A percentile compares a stretch with the other conserved stretches of the same genome.
phyloP scores from a whole-genome alignment of 2,888 invertebrate species.

The Achlya flavicornis region DNA sequence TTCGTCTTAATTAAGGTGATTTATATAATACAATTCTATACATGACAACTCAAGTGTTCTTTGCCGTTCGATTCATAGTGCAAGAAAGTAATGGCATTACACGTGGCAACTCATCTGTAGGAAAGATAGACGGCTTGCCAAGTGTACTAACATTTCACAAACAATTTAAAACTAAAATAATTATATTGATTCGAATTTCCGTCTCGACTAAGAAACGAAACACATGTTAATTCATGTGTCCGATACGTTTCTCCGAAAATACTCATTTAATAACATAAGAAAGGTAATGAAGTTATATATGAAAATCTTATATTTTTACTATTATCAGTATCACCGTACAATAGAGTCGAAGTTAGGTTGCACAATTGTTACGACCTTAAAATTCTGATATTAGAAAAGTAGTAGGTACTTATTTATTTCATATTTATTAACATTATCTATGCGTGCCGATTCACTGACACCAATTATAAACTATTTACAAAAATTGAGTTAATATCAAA shows the following conservation, averaged over 20 bases:
- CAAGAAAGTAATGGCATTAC: not conserved
- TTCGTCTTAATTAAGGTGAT: not conserved
- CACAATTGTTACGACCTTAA: not conserved
- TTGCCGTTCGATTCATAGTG: not conserved
- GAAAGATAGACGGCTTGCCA: not conserved
- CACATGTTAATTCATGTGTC: not conserved
- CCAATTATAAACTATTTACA: not conserved
- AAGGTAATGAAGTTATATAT: not conserved
- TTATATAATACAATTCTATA: conserved; percentile 5
- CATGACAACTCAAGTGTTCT: not conserved
- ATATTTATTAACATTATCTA: not conserved
- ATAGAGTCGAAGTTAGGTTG: not conserved
- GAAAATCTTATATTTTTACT: not conserved
- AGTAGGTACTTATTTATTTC: not conserved
- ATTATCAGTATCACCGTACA: not conserved
- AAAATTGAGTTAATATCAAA: not conserved
- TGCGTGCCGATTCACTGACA: not conserved
- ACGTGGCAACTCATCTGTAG: not conserved
- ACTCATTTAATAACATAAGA: not conserved
- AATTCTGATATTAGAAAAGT: not conserved
- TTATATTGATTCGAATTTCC: not conserved
- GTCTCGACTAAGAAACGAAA: not conserved
- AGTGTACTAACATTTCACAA: not conserved
- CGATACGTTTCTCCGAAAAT: not conserved
- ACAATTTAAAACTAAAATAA: not conserved